phyloP scores from a whole-genome alignment of 2,113 vertebrate species.

The Xenus cinereus region DNA sequence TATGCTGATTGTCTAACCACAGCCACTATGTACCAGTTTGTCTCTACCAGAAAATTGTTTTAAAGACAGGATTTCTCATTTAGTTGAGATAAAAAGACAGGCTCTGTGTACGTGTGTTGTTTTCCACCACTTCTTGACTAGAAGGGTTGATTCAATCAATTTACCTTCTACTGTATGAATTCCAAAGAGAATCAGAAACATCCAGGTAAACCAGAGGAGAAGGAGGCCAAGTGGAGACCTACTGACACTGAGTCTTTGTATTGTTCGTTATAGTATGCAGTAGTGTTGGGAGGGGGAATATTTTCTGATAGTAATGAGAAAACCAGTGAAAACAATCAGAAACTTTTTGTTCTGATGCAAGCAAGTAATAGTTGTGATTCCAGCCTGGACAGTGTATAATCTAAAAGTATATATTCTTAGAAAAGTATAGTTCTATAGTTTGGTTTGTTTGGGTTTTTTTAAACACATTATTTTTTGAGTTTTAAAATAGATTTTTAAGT shows the following conservation, averaged over 20 bases:
- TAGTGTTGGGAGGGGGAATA: background rate
- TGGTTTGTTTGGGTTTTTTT: too few relatives aligned
- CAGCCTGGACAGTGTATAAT: background rate
- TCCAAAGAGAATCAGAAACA: background rate
- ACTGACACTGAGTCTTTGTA: background rate
- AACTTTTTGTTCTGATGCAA: background rate
- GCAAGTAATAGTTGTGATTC: background rate
- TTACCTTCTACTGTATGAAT: background rate
- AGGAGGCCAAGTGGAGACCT: background rate
- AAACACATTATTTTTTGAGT: background rate
- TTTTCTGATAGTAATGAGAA: background rate
- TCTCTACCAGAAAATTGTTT: background rate
- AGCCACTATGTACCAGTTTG: background rate
- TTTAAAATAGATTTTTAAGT: background rate
- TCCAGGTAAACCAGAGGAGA: background rate
- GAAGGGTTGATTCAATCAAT: background rate
- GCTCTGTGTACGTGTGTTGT: rapidly evolving
- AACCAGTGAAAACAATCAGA: background rate
- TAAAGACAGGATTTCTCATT: background rate
- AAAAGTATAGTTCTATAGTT: background rate
- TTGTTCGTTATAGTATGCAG: background rate
- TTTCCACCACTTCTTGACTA: background rate
- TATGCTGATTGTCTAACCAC: background rate
- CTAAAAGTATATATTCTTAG: background rate
- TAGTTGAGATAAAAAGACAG: background rate